Conservation (phyloP, 2,113 vertebrate species). For the Centropristis striata region DNA sequence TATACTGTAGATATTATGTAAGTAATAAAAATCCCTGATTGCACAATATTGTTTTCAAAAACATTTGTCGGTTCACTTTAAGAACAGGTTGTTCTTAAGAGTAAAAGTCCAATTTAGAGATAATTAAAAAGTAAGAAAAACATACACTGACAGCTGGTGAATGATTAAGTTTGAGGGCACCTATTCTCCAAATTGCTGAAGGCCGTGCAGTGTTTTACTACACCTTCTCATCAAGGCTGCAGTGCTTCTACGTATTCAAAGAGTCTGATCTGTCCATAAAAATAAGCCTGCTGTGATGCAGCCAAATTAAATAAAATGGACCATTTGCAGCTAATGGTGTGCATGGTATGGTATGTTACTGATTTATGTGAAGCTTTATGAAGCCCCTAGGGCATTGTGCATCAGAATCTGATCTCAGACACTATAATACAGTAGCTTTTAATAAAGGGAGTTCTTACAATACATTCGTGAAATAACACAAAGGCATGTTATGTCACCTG, state of each 20-base stretch:
- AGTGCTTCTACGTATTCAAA: constrained; percentile 1
- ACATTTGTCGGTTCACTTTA: background rate
- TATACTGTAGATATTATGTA: background rate
- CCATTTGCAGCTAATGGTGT: constrained; percentile 1
- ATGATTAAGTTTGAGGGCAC: background rate
- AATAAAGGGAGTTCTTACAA: background rate
- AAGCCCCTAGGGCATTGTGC: background rate
- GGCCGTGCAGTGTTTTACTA: background rate
- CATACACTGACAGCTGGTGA: background rate
- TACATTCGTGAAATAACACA: background rate
- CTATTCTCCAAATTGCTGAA: background rate
- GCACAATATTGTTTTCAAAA: background rate
- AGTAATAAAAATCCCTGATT: background rate
- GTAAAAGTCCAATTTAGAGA: background rate
- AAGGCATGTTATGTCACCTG: background rate
- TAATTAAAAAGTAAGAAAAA: constrained; percentile 15
- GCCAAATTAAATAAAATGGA: constrained; percentile 25
- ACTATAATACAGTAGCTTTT: background rate
- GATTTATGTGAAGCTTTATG: background rate
- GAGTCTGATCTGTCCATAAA: background rate
- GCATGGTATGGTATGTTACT: background rate
- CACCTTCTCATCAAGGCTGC: constrained; percentile 2
- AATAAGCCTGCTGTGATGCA: background rate
- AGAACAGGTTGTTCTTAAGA: background rate
- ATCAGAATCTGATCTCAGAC: background rate